Evolutionary conservation across 2,888 invertebrate genomes (phyloP).

Genomic region (Brachyptera putata): DNA sequence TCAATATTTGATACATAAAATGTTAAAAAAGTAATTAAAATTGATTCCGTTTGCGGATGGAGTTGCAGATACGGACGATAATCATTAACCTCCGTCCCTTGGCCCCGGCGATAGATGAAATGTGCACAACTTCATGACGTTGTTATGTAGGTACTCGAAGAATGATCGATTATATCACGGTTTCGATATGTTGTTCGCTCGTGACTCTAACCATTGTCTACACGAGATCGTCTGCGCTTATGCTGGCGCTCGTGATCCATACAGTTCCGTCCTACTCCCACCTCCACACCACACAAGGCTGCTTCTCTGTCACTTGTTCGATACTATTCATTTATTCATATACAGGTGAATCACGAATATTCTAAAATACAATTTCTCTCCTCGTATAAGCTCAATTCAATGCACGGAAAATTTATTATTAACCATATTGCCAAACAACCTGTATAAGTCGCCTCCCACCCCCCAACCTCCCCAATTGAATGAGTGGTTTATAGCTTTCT

Average conservation of each 20-base stretch:
- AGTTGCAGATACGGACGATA: no score
- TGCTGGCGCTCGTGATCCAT: not conserved
- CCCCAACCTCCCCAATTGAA: no score
- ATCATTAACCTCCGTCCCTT: no score
- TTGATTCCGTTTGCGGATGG: no score
- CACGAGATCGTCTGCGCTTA: not conserved
- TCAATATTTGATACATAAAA: no score
- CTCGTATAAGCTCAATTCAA: not conserved
- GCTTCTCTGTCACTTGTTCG: not conserved
- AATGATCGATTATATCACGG: constrained; percentile 18
- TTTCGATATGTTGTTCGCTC: not conserved
- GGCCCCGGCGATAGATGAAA: no score
- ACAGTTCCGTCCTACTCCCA: not conserved
- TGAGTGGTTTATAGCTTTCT: not conserved
- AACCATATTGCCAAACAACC: not conserved
- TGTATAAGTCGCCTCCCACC: no score
- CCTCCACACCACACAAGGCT: not conserved
- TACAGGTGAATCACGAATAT: constrained; percentile 4
- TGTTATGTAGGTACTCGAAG: no score
- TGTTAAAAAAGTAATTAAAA: no score
- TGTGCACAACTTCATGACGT: no score
- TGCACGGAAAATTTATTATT: not conserved
- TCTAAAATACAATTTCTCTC: not conserved
- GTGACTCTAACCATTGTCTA: constrained; percentile 10
- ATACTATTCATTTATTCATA: not conserved